Evolutionary conservation across 2,113 vertebrate genomes (phyloP).

Genomic region (Megaptera novaeangliae): DNA sequence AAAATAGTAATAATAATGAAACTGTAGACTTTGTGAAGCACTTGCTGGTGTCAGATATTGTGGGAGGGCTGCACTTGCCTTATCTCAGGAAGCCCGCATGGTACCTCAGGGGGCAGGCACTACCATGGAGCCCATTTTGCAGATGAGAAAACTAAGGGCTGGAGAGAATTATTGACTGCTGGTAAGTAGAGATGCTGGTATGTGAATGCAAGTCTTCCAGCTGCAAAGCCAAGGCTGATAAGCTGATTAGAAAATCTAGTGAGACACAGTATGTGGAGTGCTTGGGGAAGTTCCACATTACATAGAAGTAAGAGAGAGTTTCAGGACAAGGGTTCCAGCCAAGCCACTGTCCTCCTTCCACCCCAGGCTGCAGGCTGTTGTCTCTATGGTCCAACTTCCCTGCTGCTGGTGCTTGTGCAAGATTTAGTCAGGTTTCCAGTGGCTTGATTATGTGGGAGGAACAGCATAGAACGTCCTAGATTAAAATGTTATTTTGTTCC

Average conservation of each 20-base stretch:
- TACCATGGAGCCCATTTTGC: not conserved
- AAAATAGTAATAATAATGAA: not conserved
- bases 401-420: not conserved
- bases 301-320: not conserved
- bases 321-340: accelerated
- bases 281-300: not conserved
- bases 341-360: not conserved
- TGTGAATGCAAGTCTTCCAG: not conserved
- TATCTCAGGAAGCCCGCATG: accelerated
- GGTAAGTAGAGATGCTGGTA: not conserved
- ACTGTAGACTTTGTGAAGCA: not conserved
- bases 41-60: too few species aligned
- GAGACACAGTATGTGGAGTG: not conserved
- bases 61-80: not conserved
- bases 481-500: not conserved
- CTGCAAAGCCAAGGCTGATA: not conserved
- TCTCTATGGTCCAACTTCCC: not conserved
- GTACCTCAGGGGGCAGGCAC: not conserved
- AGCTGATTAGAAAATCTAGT: not conserved
- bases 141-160: not conserved
- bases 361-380: not conserved
- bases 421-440: not conserved
- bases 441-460: not conserved
- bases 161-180: not conserved
- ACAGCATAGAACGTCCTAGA: not conserved